A percentile compares a stretch with the other conserved stretches of the same genome.
phyloP scores from a whole-genome alignment of 2,888 invertebrate species.

The Rutpela maculata region DNA sequence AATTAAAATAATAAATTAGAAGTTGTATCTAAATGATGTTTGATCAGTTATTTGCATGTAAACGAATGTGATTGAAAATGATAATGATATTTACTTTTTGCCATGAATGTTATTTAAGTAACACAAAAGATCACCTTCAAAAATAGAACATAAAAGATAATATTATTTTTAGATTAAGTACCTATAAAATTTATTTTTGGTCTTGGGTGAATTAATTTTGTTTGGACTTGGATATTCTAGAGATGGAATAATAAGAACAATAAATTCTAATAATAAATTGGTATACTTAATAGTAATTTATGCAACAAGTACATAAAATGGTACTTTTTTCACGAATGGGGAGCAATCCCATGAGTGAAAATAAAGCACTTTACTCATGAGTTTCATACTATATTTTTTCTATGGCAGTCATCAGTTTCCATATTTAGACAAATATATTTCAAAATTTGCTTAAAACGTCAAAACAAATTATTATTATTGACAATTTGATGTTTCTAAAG shows the following conservation, averaged over 20 bases:
- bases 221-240: not conserved
- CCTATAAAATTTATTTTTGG: not conserved
- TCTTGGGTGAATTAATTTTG: not conserved
- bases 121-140: conserved; percentile 6
- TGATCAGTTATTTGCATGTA: not conserved
- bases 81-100: not conserved
- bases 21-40: not conserved
- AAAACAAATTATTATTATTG: too few relatives aligned
- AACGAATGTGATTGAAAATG: not conserved
- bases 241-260: not conserved
- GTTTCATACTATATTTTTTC: too few relatives aligned
- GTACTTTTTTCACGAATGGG: too few relatives aligned
- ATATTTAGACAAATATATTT: too few relatives aligned
- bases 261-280: too few relatives aligned
- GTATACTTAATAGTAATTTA: too few relatives aligned
- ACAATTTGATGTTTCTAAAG: too few relatives aligned
- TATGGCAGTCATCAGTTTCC: too few relatives aligned
- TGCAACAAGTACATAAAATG: too few relatives aligned
- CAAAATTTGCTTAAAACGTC: too few relatives aligned
- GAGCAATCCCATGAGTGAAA: too few relatives aligned
- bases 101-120: not conserved
- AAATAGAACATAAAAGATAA: not conserved
- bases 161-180: not conserved
- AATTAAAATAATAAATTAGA: conserved; percentile 12
- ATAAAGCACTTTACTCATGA: too few relatives aligned